phyloP scores from a whole-genome alignment of 2,888 invertebrate genomes.

The Drosophila fulvimacula region DNA sequence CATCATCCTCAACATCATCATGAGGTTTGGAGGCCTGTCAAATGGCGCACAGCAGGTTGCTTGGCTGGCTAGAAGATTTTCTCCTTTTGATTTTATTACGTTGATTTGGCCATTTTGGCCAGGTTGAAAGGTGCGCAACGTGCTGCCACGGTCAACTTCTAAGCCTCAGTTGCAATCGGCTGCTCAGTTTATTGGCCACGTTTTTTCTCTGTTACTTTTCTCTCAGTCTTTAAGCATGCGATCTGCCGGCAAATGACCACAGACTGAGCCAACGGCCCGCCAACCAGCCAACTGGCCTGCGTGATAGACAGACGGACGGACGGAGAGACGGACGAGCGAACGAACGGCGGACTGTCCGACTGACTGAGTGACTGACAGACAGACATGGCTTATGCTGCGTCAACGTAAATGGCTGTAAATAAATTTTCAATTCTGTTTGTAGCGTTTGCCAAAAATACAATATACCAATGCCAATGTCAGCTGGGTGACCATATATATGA shows the following conservation, averaged over 20 bases:
- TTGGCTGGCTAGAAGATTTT: constrained; percentile 44
- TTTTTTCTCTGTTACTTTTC: constrained; percentile 25
- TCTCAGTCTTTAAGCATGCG: constrained; percentile 21
- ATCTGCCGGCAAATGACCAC: constrained; percentile 51
- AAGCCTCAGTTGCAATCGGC: constrained; percentile 42
- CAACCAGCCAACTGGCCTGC: constrained; percentile 1
- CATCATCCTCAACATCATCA: constrained; percentile 15
- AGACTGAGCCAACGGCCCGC: constrained; percentile 19
- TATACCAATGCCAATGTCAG: constrained; percentile 48
- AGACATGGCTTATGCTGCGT: constrained; percentile 78
- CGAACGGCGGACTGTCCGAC: neutral
- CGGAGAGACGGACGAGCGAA: neutral
- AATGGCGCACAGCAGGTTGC: constrained; percentile 54
- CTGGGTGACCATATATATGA: neutral
- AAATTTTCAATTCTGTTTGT: constrained; percentile 81
- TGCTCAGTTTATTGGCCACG: constrained; percentile 74
- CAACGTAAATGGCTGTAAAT: constrained; percentile 79
- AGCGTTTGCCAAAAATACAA: constrained; percentile 64
- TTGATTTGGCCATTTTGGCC: constrained; percentile 68
- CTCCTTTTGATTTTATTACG: constrained; percentile 68
- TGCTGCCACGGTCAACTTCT: constrained; percentile 61
- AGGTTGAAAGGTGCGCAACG: constrained; percentile 80
- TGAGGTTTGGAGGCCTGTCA: constrained; percentile 36
- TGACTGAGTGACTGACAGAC: constrained; percentile 48
- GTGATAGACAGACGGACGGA: constrained; percentile 7